These are phyloP conservation scores for Taphrorychus bicolor DNA, from an alignment of 2,888 invertebrate genomes.

Conservation along the genomic window DNA sequence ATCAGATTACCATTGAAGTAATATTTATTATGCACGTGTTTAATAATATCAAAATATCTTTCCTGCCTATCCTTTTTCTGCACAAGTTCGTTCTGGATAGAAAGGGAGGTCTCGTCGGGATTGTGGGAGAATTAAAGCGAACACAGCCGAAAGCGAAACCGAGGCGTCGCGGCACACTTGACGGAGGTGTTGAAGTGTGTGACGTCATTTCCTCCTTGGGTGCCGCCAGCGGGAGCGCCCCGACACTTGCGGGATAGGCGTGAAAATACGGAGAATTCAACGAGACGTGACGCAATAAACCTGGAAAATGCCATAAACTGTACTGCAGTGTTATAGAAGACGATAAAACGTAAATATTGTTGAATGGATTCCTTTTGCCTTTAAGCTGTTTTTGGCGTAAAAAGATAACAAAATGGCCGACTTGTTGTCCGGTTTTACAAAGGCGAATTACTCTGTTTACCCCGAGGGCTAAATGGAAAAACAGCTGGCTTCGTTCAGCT, in stretches of 20 bases:
- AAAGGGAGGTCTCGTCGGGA: background rate
- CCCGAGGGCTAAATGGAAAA: too few species aligned
- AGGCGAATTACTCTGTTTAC: too few species aligned
- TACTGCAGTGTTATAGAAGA: background rate
- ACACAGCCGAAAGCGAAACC: conserved; percentile 36
- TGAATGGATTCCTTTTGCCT: background rate
- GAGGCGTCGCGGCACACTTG: conserved; percentile 47
- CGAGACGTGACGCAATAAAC: background rate
- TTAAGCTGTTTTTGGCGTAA: too few species aligned
- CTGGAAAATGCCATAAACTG: background rate
- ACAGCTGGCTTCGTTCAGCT: too few species aligned
- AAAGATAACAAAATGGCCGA: too few species aligned
- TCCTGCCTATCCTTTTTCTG: too few species aligned
- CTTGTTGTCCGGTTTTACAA: too few species aligned
- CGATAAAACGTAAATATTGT: background rate
- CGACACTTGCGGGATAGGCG: conserved; percentile 43
- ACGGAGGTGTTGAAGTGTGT: conserved; percentile 56
- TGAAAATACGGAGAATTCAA: conserved; percentile 27
- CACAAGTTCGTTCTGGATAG: too few species aligned
- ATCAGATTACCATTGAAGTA: too few species aligned
- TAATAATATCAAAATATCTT: too few species aligned
- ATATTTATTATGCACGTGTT: too few species aligned
- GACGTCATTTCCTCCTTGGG: conserved; percentile 57
- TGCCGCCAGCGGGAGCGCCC: conserved; percentile 49
- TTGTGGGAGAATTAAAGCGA: conserved; percentile 4